phyloP scores from a whole-genome alignment of 2,888 invertebrate genomes.

The Pammene fasciana region DNA sequence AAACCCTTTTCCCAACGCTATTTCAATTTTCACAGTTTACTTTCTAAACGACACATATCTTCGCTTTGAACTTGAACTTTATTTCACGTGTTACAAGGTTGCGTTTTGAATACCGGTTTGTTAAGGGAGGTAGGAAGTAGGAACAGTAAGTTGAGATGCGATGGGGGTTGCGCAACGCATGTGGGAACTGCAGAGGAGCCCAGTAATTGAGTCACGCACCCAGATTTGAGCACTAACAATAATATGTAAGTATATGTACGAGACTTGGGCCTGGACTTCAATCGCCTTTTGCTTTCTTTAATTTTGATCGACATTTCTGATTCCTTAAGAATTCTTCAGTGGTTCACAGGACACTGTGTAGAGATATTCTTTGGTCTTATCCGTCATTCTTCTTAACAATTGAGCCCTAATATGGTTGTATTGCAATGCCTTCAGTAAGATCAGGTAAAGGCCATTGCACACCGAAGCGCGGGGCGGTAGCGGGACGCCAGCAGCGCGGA shows the following conservation, averaged over 20 bases:
- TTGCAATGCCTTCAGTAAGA: too few species aligned
- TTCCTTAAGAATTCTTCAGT: too few species aligned
- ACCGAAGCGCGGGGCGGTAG: too few species aligned
- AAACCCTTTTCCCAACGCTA: conserved; percentile 11
- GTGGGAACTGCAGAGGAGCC: conserved; percentile 27
- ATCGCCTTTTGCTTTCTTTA: too few species aligned
- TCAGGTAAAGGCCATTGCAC: too few species aligned
- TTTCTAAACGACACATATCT: neutral
- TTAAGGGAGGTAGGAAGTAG: neutral
- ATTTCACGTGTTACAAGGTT: neutral
- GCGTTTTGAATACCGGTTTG: neutral
- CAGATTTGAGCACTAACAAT: conserved; percentile 1
- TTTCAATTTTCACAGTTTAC: neutral
- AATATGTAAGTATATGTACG: neutral
- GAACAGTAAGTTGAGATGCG: neutral
- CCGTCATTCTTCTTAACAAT: too few species aligned
- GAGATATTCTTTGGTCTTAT: too few species aligned
- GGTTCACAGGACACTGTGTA: too few species aligned
- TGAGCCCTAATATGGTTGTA: too few species aligned
- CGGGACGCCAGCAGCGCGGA: too few species aligned
- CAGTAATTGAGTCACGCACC: conserved; percentile 27
- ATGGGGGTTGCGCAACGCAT: conserved; percentile 31
- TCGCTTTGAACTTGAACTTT: neutral
- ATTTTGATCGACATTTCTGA: too few species aligned
- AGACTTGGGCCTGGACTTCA: neutral